Evolutionary conservation across 23 tunicate species (phyloP).

Genomic region (Ascidia mentula): DNA sequence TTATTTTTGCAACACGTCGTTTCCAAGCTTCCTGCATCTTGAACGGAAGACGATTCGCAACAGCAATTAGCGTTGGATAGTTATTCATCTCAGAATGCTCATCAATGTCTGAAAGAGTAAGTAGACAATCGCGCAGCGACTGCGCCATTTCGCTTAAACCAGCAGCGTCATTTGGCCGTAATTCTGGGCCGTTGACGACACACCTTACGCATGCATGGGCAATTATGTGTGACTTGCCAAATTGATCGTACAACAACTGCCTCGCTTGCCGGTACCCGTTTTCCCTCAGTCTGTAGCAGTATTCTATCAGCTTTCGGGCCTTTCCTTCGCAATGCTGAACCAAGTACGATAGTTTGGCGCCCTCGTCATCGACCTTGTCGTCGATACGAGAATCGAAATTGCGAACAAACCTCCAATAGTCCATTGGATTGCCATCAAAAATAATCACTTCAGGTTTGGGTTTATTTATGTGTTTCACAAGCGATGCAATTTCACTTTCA

Average conservation of each 20-base stretch:
- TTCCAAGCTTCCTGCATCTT: constrained; percentile 7
- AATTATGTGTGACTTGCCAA: constrained; percentile 1
- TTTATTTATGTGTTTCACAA: background rate
- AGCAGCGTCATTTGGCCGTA: background rate
- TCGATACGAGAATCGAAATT: background rate
- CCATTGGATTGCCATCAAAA: background rate
- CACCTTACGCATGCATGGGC: constrained; percentile 9
- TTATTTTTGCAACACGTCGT: background rate
- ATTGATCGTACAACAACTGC: background rate
- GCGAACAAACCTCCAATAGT: background rate
- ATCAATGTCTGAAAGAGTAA: constrained; percentile 6
- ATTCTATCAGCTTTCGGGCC: constrained; percentile 1
- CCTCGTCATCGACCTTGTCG: constrained; percentile 7
- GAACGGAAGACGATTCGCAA: background rate
- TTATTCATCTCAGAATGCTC: constrained; percentile 6
- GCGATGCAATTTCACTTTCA: constrained; percentile 2
- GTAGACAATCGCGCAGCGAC: constrained; percentile 5
- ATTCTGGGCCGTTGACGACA: constrained; percentile 8
- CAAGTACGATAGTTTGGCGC: background rate
- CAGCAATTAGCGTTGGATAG: background rate
- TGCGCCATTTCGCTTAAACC: background rate
- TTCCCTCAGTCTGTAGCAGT: background rate
- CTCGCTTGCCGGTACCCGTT: constrained; percentile 6
- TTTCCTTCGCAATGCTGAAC: no score
- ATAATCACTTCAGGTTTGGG: background rate